Base-by-base conservation (phyloP, 2,888 invertebrate species). In the Blastobasis adustella region DNA sequence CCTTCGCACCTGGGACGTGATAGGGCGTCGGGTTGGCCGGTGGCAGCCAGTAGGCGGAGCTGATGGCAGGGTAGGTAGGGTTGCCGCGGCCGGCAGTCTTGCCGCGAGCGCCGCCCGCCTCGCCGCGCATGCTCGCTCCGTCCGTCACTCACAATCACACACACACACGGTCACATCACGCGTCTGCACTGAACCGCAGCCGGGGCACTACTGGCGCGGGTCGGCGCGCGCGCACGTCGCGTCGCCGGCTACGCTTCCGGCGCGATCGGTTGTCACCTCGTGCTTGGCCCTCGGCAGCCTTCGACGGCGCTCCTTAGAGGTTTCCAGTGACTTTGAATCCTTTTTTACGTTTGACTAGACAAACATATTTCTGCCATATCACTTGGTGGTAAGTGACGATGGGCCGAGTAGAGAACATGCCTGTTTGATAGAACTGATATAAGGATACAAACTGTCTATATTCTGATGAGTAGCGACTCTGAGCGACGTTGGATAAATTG, bases 11-110 rank as follows among this genome's bases (percentile, higher is more conserved):
- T 95, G 95, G 95, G 82, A 94, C 90, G 80, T 94, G 92, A 89
- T 95, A 95, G 71, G 94, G 95, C 76, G 93, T 93, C 67, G 93
- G 93, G 83, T 92, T 93, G 60, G 94, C 91, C 71, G 94, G 93
- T 62, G 95, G 94, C 72, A 94, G 92, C 95, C 95, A 95, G 87
- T 95, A 95, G 76, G 94, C 93, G 79, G 94, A 92, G 82, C 93
- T 93, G 90, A 95, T 95, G 68, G 94, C 91, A 77, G 95, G 95
- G 89, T 95, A 95, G 84, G 82, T 89, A 64, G 70, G 63, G 61
- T 54, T 59, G 54, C 71, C 69, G 72, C 61, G 73, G 67, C 64
- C 71, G 72, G 62, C 69, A 68, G 75, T 69, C 74, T 81, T 79
- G 69, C 78, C 75, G 65, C 82, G 76, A 56, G 79, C 80, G 67